A percentile compares a stretch with the other conserved stretches of the same genome.
Conservation (phyloP, 2,888 invertebrate species). For the Epinotia ramella region DNA sequence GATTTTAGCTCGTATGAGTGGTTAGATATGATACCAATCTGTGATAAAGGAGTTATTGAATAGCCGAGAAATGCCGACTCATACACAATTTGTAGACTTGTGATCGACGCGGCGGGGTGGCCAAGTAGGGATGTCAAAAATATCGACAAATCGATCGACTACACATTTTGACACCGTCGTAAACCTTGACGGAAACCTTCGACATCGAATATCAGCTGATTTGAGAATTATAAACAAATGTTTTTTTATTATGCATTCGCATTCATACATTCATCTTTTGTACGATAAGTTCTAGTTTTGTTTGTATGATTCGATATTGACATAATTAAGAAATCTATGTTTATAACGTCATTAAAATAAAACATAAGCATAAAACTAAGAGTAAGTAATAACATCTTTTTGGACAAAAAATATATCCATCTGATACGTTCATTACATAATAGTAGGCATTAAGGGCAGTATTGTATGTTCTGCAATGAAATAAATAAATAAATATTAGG, state of each 20-base stretch:
- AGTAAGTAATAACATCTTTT: no score
- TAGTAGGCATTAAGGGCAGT: no score
- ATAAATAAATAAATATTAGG: no score
- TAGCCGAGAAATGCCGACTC: constrained; percentile 76
- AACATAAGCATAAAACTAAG: no score
- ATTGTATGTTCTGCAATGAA: no score
- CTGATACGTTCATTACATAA: no score
- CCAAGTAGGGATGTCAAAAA: constrained; percentile 62
- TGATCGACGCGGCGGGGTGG: constrained; percentile 78
- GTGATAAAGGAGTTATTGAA: constrained; percentile 77
- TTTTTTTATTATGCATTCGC: background rate
- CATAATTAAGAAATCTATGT: no score
- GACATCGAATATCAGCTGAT: background rate
- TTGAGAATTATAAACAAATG: background rate
- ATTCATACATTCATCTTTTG: no score
- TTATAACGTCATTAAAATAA: no score
- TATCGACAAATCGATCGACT: constrained; percentile 46
- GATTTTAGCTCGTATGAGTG: constrained; percentile 18
- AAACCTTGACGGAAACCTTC: background rate
- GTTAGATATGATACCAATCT: constrained; percentile 68
- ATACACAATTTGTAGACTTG: constrained; percentile 77
- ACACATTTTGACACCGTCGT: background rate
- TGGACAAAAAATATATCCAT: no score
- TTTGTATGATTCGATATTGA: no score
- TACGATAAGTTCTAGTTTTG: no score